Evolutionary conservation across 2,113 vertebrate species (phyloP).

Genomic region (Psilopogon haemacephalus): DNA sequence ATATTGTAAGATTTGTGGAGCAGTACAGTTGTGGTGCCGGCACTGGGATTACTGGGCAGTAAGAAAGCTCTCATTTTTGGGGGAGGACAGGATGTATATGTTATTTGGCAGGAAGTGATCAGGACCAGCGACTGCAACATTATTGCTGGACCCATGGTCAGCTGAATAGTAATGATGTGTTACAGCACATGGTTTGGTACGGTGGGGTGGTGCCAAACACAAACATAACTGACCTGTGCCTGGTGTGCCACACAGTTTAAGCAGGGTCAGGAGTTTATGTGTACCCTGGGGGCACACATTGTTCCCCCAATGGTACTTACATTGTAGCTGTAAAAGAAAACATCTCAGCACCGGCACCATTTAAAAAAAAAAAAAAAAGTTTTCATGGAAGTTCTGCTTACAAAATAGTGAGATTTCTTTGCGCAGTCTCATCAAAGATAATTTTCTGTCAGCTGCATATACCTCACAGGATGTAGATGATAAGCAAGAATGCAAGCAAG

Average conservation of each 20-base stretch:
- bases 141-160: not conserved
- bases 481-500: constrained; percentile 2
- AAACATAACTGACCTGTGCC: not conserved
- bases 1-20: not conserved
- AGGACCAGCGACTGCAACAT: constrained; percentile 2
- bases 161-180: not conserved
- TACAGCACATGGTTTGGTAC: not conserved
- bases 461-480: not conserved
- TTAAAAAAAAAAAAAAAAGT: not conserved
- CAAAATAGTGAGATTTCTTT: not conserved
- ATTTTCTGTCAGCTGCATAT: not conserved
- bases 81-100: not conserved
- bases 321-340: not conserved
- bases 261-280: constrained; percentile 23
- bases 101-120: constrained; percentile 3
- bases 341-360: not conserved
- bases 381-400: not conserved
- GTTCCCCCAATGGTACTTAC: not conserved
- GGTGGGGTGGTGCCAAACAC: fast-evolving
- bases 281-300: not conserved
- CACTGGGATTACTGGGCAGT: not conserved
- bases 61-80: constrained; percentile 6
- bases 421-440: not conserved
- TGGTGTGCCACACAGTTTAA: not conserved
- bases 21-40: not conserved